Conservation (phyloP, 2,113 vertebrate species). For the Ovis canadensis region DNA sequence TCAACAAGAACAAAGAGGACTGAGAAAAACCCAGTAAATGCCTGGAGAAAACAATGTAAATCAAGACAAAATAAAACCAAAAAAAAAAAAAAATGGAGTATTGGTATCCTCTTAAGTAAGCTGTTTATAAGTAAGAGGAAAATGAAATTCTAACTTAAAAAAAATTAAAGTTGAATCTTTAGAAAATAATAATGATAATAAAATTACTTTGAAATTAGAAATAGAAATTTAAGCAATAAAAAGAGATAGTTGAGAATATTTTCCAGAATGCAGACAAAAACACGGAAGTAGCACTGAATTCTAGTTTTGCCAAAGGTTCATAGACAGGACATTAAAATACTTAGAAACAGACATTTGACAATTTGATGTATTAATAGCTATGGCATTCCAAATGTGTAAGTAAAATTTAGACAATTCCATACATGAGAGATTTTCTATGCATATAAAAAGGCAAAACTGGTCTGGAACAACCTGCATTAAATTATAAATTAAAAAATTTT, state of each 20-base stretch:
- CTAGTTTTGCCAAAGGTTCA: not conserved
- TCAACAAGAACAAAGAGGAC: not conserved
- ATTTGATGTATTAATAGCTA: not conserved
- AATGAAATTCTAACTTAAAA: not conserved
- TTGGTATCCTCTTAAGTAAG: not conserved
- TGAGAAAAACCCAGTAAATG: not conserved
- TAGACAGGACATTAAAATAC: not conserved
- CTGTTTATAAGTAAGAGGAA: not conserved
- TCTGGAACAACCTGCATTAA: not conserved
- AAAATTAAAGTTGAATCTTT: not conserved
- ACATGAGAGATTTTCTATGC: not conserved
- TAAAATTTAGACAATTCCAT: not conserved
- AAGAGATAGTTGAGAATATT: not conserved
- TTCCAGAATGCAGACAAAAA: not conserved
- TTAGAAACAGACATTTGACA: not conserved
- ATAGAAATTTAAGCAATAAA: not conserved
- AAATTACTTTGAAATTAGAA: not conserved
- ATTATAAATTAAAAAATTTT: not conserved
- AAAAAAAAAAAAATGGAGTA: not conserved
- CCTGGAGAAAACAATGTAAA: not conserved
- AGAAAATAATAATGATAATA: not conserved
- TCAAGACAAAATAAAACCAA: not conserved
- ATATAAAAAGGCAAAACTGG: not conserved
- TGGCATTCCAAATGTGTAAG: not conserved
- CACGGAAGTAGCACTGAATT: not conserved